phyloP scores from a whole-genome alignment of 2,888 invertebrate species.

The Torymus aiolomorphi region DNA sequence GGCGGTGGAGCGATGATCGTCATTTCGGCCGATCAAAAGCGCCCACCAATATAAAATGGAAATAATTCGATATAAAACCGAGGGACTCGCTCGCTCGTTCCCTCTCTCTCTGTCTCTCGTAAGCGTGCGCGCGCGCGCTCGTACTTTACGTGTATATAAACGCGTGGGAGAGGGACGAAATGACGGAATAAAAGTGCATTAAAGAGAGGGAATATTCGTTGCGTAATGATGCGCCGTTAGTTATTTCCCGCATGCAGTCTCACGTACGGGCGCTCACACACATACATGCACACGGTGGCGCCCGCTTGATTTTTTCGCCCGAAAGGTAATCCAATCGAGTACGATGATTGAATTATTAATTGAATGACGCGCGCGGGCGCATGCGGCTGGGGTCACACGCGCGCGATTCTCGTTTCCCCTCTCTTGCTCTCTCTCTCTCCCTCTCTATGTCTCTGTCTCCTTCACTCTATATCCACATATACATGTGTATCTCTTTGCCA shows the following conservation, averaged over 20 bases:
- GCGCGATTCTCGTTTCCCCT: background rate
- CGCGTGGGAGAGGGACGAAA: background rate
- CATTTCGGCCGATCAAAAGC: slow-evolving; percentile 65
- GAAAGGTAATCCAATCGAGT: slow-evolving; percentile 72
- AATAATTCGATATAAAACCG: slow-evolving; percentile 68
- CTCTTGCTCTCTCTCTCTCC: background rate
- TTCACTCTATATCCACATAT: too few relatives aligned
- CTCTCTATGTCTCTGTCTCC: background rate
- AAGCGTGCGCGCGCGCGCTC: background rate
- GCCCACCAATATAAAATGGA: slow-evolving; percentile 63
- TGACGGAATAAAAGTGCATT: slow-evolving; percentile 42
- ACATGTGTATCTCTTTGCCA: background rate
- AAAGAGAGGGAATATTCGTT: slow-evolving; percentile 50
- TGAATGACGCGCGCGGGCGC: slow-evolving; percentile 70
- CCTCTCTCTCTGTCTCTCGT: slow-evolving; percentile 1
- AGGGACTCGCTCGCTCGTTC: slow-evolving; percentile 24
- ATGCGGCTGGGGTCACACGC: slow-evolving; percentile 58
- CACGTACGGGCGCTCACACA: slow-evolving; percentile 22
- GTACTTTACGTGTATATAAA: too few relatives aligned
- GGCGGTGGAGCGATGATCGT: slow-evolving; percentile 58
- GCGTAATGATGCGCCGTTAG: slow-evolving; percentile 67
- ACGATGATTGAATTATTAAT: slow-evolving; percentile 75
- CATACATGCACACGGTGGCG: background rate
- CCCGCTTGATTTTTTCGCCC: slow-evolving; percentile 63
- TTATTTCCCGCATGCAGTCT: slow-evolving; percentile 57